Evolutionary conservation across 2,888 invertebrate genomes (phyloP), one percentile per base, ranked within the genome.

Genomic region (Drosophila merina): DNA sequence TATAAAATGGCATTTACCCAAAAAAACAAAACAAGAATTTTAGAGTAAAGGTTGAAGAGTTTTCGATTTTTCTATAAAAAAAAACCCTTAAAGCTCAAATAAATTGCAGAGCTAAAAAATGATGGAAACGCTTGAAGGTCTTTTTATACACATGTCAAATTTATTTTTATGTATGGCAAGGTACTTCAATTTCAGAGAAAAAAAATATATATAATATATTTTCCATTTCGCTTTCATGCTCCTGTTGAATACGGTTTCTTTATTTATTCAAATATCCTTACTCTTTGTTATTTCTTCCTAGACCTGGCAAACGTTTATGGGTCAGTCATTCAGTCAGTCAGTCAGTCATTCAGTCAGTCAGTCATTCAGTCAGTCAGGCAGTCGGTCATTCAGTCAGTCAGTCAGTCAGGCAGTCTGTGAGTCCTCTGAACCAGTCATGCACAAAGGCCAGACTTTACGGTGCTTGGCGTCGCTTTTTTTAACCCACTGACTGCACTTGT

Each of bases 401-500:
- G 28, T 4, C 36, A 33, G 38, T 54, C 52, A 59, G 55, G 12
- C 31, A 31, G 54, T 58, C 42, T 44, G 57, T 49, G 51, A 68
- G 64, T 76, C 44, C 52, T 14, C 31, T 54, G 42, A 59, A 31
- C 45, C 44, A 54, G 52, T 56, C 57, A 64, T 57, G 40, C 73
- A 73, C 54, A 70, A 64, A 66, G 70, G 73, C 55, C 55, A 54
- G 64, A 72, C 72, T 72, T 63, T 54, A 33, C 45, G 49, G 36
- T 38, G 33, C 64, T 72, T 72, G 72, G 64, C 64, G 47, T 47
- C 64, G 14, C 73, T 68, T 64, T 64, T 28, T 81, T 75, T 76
- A 66, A 58, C 68, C 57, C 67, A 56, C 60, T 44, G 57, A 47
- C 77, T 87, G 82, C 80, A 79, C 72, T 79, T 76, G 62, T 63